Percentiles rank a stretch among this genome's conserved stretches.
phyloP scores from a whole-genome alignment of 2,888 invertebrate species.

The Temnothorax rugatulus region DNA sequence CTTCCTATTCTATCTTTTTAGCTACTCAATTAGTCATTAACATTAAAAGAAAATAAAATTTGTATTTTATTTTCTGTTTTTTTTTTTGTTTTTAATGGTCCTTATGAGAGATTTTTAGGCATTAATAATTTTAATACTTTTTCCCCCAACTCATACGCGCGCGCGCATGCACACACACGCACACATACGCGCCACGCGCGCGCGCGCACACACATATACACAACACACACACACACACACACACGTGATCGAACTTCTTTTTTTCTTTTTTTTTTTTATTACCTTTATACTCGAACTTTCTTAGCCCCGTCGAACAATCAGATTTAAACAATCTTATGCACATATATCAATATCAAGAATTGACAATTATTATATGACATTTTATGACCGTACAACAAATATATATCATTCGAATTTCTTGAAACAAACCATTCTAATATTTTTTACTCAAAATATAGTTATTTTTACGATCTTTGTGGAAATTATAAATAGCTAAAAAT shows the following conservation, averaged over 20 bases:
- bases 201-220: too few relatives aligned
- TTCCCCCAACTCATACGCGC: background rate
- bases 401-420: slow-evolving; percentile 28
- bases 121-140: slow-evolving; percentile 25
- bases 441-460: background rate
- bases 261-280: slow-evolving; percentile 62
- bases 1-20: slow-evolving; percentile 76
- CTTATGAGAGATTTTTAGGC: slow-evolving; percentile 17
- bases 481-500: slow-evolving; percentile 17
- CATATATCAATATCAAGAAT: slow-evolving; percentile 52
- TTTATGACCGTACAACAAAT: slow-evolving; percentile 51
- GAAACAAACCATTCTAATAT: background rate
- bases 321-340: slow-evolving; percentile 51
- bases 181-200: too few relatives aligned
- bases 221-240: too few relatives aligned
- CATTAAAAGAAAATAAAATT: slow-evolving; percentile 16
- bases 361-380: slow-evolving; percentile 57
- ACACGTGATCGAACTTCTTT: background rate
- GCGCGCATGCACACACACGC: too few relatives aligned
- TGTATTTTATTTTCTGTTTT: slow-evolving; percentile 3
- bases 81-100: slow-evolving; percentile 21
- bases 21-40: background rate
- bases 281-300: slow-evolving; percentile 70
- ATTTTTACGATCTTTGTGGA: background rate
- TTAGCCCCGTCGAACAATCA: slow-evolving; percentile 29